Base-by-base conservation (phyloP, 2,797 vertebrate genomes). In the Pseudopleuronectes americanus region DNA sequence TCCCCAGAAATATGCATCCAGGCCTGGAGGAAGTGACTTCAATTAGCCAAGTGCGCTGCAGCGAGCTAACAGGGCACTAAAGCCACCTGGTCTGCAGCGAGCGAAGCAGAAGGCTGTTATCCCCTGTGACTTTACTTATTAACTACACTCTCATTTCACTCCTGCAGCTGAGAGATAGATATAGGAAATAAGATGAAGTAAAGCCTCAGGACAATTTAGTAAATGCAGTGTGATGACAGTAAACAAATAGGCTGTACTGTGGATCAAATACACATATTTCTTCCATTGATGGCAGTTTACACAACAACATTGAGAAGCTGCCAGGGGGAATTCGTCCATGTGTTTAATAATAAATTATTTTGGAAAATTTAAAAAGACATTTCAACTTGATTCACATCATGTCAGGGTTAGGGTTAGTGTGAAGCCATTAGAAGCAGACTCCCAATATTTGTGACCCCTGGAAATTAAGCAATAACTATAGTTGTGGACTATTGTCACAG, bases 1-100 rank as follows among this genome's bases (percentile, higher is more conserved):
- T 75, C 56, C 64, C 71, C 57, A 57, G 23, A 86, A 84, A 74
- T 70, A 81, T 82, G 77, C 58, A 9, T n/a, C 33, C 67, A 64
- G 69, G 43, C 52, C 1, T 2, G 33, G 19, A 55, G 33, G 48
- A 48, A 51, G 54, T 17, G 41, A 54, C 71, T 78, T 84, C 65
- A 86, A 84, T 87, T 85, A 84, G 69, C 69, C 13, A 1, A 60
- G 57, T 26, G 12, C 16, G 8, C 31, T 14, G 28, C 43, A 51
- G 61, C 0, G 41, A 77, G 70, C 6, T 28, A 24, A 52, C 63
- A 23, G 67, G 73, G 54, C 74, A 47, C 47, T 26, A 36, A 66
- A 75, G 64, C 57, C 65, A 77, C 71, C 76, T 57, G 59, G 43
- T 74, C 66, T 52, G 49, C 6, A 10, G 58, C 49, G 43, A 65